Evolutionary conservation across 2,797 vertebrate species (phyloP), one percentile per base, ranked within the genome.

Genomic region (Borostomias antarcticus): DNA sequence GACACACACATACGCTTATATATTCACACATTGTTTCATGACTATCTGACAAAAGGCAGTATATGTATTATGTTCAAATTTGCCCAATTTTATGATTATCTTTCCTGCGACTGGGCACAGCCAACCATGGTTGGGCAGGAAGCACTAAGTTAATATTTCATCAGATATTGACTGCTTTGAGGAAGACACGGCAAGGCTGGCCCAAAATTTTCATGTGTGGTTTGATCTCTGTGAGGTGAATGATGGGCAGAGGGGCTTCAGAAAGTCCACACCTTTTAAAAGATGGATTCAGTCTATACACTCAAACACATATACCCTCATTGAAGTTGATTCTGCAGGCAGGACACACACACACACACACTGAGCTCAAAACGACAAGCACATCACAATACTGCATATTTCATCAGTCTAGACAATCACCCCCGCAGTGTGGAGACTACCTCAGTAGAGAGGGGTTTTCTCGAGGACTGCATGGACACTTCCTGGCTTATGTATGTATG

Each of bases 351-450:
- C 50, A 54, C 15, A 25, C 63, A 54, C 35, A 40, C 48, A 52
- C 50, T 64, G 33, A 37, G 17, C 73, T 78, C 74, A 77, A 79
- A 77, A 71, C 75, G 75, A 81, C 77, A 71, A 75, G 59, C 56
- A 78, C 66, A 78, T 73, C 30, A 59, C 64, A 72, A 65, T 64
- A 29, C 76, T 78, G 9, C 56, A 80, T 82, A 80, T 78, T 82
- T 80, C 58, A 78, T 75, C 62, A 67, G 28, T 25, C 32, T 2
- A 70, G 67, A 65, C 73, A 47, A 53, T 54, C 32, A 25, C 53
- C n/a, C 25, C 15, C 28, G 30, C 52, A 64, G 64, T 28, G 50
- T n/a, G 45, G 69, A 48, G 19, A 15, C 28, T 45, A 37, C 63
- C n/a, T 54, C 26, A 10, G 32, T 40, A 23, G 10, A 23, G 4